These are phyloP conservation scores for Sebastes nivosus DNA, from an alignment of 2,797 vertebrate species.

Conservation along the genomic window DNA sequence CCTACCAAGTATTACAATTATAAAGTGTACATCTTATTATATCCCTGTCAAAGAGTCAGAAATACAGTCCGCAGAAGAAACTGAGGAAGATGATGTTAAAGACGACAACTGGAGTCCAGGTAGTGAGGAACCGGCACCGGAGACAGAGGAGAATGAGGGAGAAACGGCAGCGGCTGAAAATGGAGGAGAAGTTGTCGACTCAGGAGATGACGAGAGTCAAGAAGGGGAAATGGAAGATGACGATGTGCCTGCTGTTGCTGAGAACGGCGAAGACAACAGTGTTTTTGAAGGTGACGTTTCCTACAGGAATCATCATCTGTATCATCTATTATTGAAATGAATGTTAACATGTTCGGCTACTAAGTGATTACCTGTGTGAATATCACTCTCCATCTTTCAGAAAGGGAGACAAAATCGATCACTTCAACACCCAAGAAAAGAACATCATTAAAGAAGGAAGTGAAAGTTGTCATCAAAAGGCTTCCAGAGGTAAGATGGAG, in stretches of 20 bases:
- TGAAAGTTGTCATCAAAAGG: neutral
- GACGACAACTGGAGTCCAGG: neutral
- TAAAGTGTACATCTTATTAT: neutral
- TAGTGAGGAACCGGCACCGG: neutral
- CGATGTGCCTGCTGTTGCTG: neutral
- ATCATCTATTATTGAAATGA: neutral
- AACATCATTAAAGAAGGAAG: neutral
- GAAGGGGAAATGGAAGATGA: neutral
- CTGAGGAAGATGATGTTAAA: neutral
- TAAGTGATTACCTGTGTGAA: neutral
- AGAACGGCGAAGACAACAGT: neutral
- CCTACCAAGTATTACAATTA: neutral
- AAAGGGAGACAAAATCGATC: rapidly evolving
- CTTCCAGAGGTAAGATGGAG: conserved; percentile 20
- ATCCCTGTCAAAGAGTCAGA: neutral
- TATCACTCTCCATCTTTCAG: neutral
- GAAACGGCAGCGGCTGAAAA: neutral
- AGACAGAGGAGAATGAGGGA: neutral
- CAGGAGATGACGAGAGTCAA: neutral
- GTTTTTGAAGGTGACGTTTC: neutral
- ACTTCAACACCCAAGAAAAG: too few species aligned
- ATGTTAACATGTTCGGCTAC: neutral
- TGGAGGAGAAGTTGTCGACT: neutral
- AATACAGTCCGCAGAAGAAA: neutral
- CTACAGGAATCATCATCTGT: neutral